Evolutionary conservation across 1,140 invertebrate species (phyloP), one percentile per base, ranked within the genome.

Genomic region (Ceratina japonica): DNA sequence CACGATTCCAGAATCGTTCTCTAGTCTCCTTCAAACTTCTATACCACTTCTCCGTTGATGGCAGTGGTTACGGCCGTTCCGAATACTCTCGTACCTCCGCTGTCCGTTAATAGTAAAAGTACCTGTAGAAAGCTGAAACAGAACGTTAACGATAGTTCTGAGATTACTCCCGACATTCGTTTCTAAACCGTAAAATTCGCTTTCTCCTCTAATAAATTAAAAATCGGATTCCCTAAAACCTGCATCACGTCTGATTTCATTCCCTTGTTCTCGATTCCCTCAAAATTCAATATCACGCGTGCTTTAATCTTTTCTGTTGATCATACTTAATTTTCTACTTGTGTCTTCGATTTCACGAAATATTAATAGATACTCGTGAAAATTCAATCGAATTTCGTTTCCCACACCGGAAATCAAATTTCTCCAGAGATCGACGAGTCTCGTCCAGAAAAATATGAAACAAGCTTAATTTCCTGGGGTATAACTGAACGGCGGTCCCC

Each of bases 51-150:
- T n/a, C 49, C 5, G 13, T 74, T 16, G 13, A 22, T 22, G 31
- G 16, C 56, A 72, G 44, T 44, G 52, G 22, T 65, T 13, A 77
- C 37, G 37, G 10, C 37, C 10, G 15, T 58, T 54, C 72, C 24
- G 56, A 72, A 70, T 49, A 13, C 16, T 24, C 18, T 52, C 69
- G 65, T 64, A 62, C 12, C 64, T 18, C 18, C 54, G 7, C 7
- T 54, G 31, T 12, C 20, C 4, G n/a, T 69, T 73, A 80, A 85
- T 87, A 91, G 70, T 91, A 91, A 83, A 88, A 91, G 80, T 88
- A 91, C 18, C 89, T 84, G 75, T 86, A 88, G 77, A 88, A 89
- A 71, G 83, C 91, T 91, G 89, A 65, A 90, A 91, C 78, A 89
- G 20, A 83, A n/a, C 0, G 7, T 31, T 3, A 20, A 27, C 37